Evolutionary conservation across 2,797 vertebrate genomes (phyloP), one percentile per base, ranked within the genome.

Genomic region (Hephaestus fuliginosus): DNA sequence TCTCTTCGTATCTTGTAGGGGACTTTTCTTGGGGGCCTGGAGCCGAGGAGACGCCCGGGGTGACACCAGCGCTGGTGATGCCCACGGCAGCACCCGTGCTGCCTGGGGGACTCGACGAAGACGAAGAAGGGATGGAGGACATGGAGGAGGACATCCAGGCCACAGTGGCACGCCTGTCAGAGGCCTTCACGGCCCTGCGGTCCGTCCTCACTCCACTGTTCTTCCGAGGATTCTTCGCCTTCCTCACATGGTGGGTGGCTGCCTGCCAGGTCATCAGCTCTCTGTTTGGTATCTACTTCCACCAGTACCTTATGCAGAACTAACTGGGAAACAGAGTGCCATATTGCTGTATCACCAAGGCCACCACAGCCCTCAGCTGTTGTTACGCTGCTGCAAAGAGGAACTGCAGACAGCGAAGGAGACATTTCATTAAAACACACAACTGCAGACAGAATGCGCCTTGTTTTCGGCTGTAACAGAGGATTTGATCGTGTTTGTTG

Each of bases 211-310:
- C 96, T 0, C 97, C 98, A 0, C 84, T 96, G 33, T 96, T 99
- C 88, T 96, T 97, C 83, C 93, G 96, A 0, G 97, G 98, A 0
- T 81, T 99, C 78, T 96, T 99, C 0, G 94, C 97, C 79, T 99
- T 98, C 92, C 89, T 99, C 78, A 96, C 97, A 14, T 99, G 98
- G 98, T 99, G 98, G 98, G 96, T 97, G 17, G 96, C 97, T 0
- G 95, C 95, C 82, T 99, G 98, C 91, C 98, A 99, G 90, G 91
- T 98, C 4, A 90, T 99, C 89, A 96, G 96, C 93, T 97, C 97
- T 75, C 95, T 99, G 84, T 98, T 98, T 0, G 98, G 98, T 53
- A 95, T 99, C 86, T 99, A 99, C 86, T 98, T 99, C 94, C 98
- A 98, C 91, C 97, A 96, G 94, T 97, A 98, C 90, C 94, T 99